Percentiles rank a stretch among this genome's conserved stretches.
Conservation (phyloP, 1,140 invertebrate species). For the Drosophila pandora region DNA sequence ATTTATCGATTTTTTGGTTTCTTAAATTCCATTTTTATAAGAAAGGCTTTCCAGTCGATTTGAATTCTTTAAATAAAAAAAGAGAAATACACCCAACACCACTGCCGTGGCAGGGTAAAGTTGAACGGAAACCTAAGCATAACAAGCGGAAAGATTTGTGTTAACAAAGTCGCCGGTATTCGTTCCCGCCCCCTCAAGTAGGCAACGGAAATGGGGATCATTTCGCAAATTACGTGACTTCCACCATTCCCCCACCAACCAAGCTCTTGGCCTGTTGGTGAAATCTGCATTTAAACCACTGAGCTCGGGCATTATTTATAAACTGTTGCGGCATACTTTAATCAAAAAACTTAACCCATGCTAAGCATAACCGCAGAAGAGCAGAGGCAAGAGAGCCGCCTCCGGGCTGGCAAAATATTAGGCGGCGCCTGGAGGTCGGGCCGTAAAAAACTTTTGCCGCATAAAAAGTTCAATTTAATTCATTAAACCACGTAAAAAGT, state of each 20-base stretch:
- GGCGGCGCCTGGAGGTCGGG: conserved; percentile 70
- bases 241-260: neutral
- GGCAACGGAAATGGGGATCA: conserved; percentile 70
- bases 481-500: conserved; percentile 75
- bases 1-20: neutral
- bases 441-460: conserved; percentile 70
- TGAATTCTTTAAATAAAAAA: conserved; percentile 1
- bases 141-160: conserved; percentile 80
- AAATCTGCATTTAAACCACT: conserved; percentile 69
- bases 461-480: conserved; percentile 82
- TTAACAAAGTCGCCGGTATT: conserved; percentile 65
- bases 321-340: conserved; percentile 64
- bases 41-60: neutral
- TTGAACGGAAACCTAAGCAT: conserved; percentile 67
- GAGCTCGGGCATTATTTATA: conserved; percentile 73
- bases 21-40: neutral
- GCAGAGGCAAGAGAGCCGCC: conserved; percentile 12
- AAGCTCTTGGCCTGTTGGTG: neutral
- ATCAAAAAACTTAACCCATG: conserved; percentile 59
- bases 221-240: conserved; percentile 78
- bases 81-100: conserved; percentile 12
- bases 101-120: conserved; percentile 36
- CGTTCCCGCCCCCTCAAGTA: conserved; percentile 44
- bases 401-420: conserved; percentile 32
- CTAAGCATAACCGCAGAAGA: conserved; percentile 39